Evolutionary conservation across 1,140 invertebrate species (phyloP).

Genomic region (Platyura marginata): DNA sequence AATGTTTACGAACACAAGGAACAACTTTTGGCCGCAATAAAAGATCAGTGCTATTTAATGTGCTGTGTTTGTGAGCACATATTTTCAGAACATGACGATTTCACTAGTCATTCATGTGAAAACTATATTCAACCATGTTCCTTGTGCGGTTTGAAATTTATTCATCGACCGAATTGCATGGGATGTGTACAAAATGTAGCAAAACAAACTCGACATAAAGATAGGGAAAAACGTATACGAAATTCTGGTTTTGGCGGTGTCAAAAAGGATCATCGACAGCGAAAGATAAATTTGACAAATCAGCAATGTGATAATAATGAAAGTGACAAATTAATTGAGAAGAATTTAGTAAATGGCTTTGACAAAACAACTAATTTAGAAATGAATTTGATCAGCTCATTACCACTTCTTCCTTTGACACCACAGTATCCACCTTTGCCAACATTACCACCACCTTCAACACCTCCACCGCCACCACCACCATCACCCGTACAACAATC

Average conservation of each 20-base stretch:
- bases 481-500: no score
- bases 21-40: conserved; percentile 40
- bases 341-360: no score
- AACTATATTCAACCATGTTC: conserved; percentile 14
- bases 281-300: no score
- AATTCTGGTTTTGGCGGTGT: no score
- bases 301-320: no score
- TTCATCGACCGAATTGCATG: conserved; percentile 15
- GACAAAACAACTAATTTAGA: no score
- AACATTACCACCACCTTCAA: neutral
- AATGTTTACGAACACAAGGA: conserved; percentile 38
- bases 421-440: neutral
- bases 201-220: no score
- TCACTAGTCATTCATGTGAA: conserved; percentile 47
- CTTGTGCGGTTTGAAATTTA: conserved; percentile 12
- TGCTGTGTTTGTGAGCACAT: conserved; percentile 60
- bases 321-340: no score
- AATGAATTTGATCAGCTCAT: neutral
- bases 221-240: no score
- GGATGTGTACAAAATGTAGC: neutral
- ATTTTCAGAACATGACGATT: conserved; percentile 49
- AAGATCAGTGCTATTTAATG: conserved; percentile 48
- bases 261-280: no score
- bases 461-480: neutral
- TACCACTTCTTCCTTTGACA: neutral